A percentile compares a stretch with the other conserved stretches of the same genome.
These are phyloP conservation scores for Drosophila eugracilis DNA, from an alignment of 1,140 invertebrate genomes.

Conservation along the genomic window DNA sequence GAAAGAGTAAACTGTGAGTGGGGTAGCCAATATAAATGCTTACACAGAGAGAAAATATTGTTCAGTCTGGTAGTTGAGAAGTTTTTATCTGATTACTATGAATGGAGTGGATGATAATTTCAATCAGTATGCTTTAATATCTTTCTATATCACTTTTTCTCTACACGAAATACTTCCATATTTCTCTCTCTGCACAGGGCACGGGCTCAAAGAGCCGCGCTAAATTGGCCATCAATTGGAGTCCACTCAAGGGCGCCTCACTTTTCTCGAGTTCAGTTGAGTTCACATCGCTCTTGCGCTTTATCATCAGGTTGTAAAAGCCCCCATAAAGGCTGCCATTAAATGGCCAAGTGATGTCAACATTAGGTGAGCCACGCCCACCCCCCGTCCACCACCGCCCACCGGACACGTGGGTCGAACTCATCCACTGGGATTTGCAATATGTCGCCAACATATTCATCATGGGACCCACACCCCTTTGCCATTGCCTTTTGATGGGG, in stretches of 20 bases:
- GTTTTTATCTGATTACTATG: too few relatives aligned
- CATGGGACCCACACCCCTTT: slow-evolving; percentile 22
- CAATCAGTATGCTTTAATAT: too few relatives aligned
- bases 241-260: slow-evolving; percentile 29
- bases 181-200: neutral
- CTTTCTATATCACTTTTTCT: neutral
- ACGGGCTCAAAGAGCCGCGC: neutral
- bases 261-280: slow-evolving; percentile 17
- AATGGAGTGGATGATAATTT: too few relatives aligned
- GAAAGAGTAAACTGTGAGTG: neutral
- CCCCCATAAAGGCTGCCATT: slow-evolving; percentile 63
- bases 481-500: neutral
- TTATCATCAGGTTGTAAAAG: slow-evolving; percentile 59
- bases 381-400: neutral
- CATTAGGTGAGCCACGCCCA: slow-evolving; percentile 60
- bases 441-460: slow-evolving; percentile 71
- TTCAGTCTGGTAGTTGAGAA: too few relatives aligned
- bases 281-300: slow-evolving; percentile 20
- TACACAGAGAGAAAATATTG: slow-evolving; percentile 5
- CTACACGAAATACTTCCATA: neutral
- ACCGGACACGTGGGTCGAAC: slow-evolving; percentile 31
- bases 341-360: slow-evolving; percentile 77
- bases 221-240: slow-evolving; percentile 49
- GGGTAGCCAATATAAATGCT: slow-evolving; percentile 17
- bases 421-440: slow-evolving; percentile 71